A percentile compares a stretch with the other conserved stretches of the same genome.
phyloP scores from a whole-genome alignment of 1,140 invertebrate species.

The Papilio dardanus region DNA sequence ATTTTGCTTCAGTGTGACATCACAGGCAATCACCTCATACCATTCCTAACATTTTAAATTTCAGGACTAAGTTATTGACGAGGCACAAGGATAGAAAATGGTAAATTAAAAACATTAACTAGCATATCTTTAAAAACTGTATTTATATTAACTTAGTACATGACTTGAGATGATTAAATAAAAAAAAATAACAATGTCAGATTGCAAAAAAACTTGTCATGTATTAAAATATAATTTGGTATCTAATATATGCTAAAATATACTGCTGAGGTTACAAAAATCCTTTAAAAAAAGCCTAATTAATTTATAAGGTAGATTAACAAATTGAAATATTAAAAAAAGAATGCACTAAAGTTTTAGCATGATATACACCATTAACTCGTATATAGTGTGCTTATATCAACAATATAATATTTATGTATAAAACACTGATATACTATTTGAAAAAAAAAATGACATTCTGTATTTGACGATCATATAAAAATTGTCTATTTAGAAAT shows the following conservation, averaged over 20 bases:
- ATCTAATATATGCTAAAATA: constrained; percentile 55
- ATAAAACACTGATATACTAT: not conserved
- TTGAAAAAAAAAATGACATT: not conserved
- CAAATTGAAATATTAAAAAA: not conserved
- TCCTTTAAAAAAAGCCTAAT: constrained; percentile 26
- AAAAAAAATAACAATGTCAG: constrained; percentile 44
- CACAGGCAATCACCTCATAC: constrained; percentile 64
- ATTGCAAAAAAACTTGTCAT: constrained; percentile 60
- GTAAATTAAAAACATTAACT: constrained; percentile 79
- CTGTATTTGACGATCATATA: too few species aligned
- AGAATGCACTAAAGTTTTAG: constrained; percentile 17
- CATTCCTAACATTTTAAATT: constrained; percentile 82
- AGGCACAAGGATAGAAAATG: constrained; percentile 92
- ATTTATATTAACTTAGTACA: constrained; percentile 10
- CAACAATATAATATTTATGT: not conserved
- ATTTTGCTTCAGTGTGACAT: constrained; percentile 26
- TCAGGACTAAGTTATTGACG: constrained; percentile 93
- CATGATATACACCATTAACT: constrained; percentile 28
- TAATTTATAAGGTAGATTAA: constrained; percentile 25
- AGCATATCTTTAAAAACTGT: constrained; percentile 16
- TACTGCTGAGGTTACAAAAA: constrained; percentile 39
- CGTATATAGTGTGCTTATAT: not conserved
- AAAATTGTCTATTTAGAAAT: not conserved
- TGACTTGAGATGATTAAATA: constrained; percentile 7
- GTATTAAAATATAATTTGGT: constrained; percentile 11